Percentiles rank a stretch among this genome's conserved stretches.
Evolutionary conservation across 1,140 invertebrate species (phyloP).

Genomic region (Papilio machaon): DNA sequence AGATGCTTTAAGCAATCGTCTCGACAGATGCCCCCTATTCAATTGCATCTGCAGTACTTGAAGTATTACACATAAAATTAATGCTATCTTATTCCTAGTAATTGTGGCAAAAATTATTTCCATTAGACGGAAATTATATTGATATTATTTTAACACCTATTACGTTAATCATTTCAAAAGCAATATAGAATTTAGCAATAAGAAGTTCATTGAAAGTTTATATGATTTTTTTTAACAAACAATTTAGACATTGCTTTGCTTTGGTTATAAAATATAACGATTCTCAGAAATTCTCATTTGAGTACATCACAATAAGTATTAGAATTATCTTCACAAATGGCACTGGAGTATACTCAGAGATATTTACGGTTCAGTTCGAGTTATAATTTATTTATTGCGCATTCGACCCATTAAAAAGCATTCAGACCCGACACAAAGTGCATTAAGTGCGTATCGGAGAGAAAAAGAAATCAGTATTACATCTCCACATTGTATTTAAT

Average conservation of each 20-base stretch:
- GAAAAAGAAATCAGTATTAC: slow-evolving; percentile 42
- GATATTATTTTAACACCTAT: too few relatives aligned
- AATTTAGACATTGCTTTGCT: neutral
- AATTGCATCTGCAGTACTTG: slow-evolving; percentile 7
- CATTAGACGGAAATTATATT: too few relatives aligned
- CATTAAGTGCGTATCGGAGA: slow-evolving; percentile 58
- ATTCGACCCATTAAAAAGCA: slow-evolving; percentile 76
- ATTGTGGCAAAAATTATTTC: neutral
- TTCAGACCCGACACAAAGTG: slow-evolving; percentile 64
- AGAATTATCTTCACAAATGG: slow-evolving; percentile 22
- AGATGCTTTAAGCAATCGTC: slow-evolving; percentile 5
- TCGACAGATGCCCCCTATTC: neutral
- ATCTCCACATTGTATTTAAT: slow-evolving; percentile 22
- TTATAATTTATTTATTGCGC: slow-evolving; percentile 78
- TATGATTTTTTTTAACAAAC: neutral
- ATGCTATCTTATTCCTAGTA: neutral
- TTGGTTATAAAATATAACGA: neutral
- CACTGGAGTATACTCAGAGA: neutral
- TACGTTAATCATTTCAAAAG: too few relatives aligned
- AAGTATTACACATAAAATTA: neutral
- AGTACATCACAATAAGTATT: neutral
- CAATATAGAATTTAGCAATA: too few relatives aligned
- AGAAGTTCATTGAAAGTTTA: neutral
- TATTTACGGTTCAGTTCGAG: slow-evolving; percentile 37
- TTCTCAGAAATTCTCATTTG: neutral